A percentile compares a stretch with the other conserved stretches of the same genome.
Conservation (phyloP, 2,113 vertebrate genomes). For the Oncorhynchus clarkii region DNA sequence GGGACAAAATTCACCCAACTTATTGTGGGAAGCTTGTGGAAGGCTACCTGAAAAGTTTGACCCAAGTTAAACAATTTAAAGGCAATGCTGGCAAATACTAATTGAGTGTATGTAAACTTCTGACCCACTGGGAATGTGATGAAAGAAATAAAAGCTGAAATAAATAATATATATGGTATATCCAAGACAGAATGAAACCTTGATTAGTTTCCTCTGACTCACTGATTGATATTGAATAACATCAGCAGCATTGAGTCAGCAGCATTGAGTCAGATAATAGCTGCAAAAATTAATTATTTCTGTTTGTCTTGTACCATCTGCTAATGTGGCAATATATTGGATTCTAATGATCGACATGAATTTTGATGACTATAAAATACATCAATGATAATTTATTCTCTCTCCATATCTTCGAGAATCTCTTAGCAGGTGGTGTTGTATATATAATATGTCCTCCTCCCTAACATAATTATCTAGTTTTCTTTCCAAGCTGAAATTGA, state of each 20-base stretch:
- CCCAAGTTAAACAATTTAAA: no score
- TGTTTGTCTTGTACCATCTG: constrained; percentile 28
- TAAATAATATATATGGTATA: no score
- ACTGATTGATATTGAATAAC: background rate
- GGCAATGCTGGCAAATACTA: no score
- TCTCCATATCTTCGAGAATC: background rate
- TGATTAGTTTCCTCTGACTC: background rate
- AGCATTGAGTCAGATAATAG: background rate
- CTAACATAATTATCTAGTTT: constrained; percentile 15
- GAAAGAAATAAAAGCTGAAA: no score
- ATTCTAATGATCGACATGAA: constrained; percentile 14
- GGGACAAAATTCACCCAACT: no score
- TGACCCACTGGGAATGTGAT: no score
- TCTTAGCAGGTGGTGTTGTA: background rate
- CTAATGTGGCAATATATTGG: constrained; percentile 1
- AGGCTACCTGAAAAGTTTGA: no score
- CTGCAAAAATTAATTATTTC: background rate
- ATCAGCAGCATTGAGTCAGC: background rate
- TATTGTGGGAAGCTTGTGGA: no score
- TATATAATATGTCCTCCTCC: background rate
- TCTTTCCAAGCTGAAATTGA: background rate
- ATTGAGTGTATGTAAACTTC: no score
- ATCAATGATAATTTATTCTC: constrained; percentile 4
- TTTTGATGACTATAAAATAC: constrained; percentile 7
- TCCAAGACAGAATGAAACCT: background rate